Evolutionary conservation across 2,113 vertebrate species (phyloP), one percentile per base, ranked within the genome.

Genomic region (Nothobranchius furzeri): DNA sequence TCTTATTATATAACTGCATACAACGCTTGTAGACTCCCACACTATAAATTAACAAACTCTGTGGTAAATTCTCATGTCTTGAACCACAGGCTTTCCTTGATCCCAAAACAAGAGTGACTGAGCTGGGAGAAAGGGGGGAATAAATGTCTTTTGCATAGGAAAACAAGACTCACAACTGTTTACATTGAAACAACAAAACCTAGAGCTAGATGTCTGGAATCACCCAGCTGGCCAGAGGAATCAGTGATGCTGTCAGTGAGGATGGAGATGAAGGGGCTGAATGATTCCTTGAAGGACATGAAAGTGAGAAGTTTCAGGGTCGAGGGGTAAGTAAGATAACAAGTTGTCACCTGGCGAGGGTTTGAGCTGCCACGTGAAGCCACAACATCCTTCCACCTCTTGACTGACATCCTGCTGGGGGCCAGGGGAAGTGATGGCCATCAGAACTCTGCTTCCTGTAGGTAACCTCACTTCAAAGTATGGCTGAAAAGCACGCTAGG

Each of bases 381-480:
- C 3, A 40, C 37, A 12, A 25, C 61, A 20, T 42, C 59, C 54
- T 17, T 4, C 49, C 45, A 14, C 15, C 57, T 20, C 64, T 25
- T n/a, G 10, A 47, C 11, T 10, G 8, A 11, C 50, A 42, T 17
- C 64, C 64, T 13, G 6, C 67, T 2, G 15, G 10, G 55, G 53
- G 63, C 69, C 48, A 25, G 37, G 70, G 63, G 59, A 73, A 37
- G 50, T 60, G 72, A 58, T 12, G 1, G 46, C 67, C 71, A 75
- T 65, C 70, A 62, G 68, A 73, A 43, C 70, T 17, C 63, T 70
- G 64, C 75, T 77, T 67, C 73, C 70, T 73, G 73, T 82, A 73
- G 60, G 55, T 14, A 43, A 57, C 59, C 74, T 65, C 58, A 73
- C 62, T 83, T 87, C 82, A 84, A 75, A 85, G 71, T 70, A 66